phyloP scores from a whole-genome alignment of 2,113 vertebrate genomes.

The Sphaerodactylus townsendi region DNA sequence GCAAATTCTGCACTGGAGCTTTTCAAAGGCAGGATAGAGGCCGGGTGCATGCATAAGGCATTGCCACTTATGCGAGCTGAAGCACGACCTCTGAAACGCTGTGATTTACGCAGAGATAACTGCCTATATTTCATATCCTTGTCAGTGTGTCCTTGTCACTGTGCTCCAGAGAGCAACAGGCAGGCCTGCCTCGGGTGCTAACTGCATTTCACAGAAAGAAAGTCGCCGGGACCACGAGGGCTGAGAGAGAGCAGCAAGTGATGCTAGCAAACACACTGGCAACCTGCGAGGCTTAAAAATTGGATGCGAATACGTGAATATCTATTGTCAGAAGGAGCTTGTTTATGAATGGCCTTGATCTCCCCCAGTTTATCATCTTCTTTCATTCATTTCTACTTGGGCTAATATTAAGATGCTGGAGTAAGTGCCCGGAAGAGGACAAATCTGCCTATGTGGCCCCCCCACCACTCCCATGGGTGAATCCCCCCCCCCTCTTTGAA shows the following conservation, averaged over 20 bases:
- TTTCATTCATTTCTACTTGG: conserved; percentile 1
- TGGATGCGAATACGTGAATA: conserved; percentile 53
- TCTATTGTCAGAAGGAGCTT: conserved; percentile 51
- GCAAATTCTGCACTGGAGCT: background rate
- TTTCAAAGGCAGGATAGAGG: background rate
- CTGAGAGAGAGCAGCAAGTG: conserved; percentile 36
- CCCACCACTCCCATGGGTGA: no score
- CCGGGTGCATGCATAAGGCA: no score
- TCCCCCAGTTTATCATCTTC: conserved; percentile 16
- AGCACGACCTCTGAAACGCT: background rate
- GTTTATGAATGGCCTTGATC: conserved; percentile 33
- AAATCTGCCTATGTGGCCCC: no score
- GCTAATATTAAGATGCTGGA: conserved; percentile 16
- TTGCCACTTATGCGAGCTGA: background rate
- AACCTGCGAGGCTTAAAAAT: conserved; percentile 56
- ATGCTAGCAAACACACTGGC: conserved; percentile 31
- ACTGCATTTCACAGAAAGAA: conserved; percentile 45
- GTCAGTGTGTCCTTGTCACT: conserved; percentile 41
- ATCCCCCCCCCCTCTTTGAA: no score
- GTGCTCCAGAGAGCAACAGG: background rate
- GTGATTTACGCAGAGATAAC: background rate
- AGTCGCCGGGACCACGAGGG: conserved; percentile 26
- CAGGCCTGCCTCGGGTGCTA: conserved; percentile 16
- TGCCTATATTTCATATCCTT: background rate
- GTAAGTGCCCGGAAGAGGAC: no score